Conservation (phyloP, 2,888 invertebrate species). For the Eledone cirrhosa region DNA sequence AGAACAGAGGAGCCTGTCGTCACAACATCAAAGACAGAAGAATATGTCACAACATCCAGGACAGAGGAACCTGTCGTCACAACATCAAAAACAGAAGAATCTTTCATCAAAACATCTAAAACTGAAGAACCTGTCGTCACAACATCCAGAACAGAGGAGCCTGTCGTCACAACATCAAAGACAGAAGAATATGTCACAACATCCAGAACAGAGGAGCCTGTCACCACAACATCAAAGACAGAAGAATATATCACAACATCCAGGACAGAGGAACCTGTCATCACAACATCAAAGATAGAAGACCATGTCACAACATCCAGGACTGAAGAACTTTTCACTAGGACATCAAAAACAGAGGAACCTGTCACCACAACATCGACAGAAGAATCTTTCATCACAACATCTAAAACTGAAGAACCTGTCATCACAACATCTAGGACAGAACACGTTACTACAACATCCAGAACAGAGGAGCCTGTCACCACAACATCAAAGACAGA, state of each 20-base stretch:
- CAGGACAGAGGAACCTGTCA: conserved; percentile 35
- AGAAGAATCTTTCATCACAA: not conserved
- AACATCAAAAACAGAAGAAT: conserved; percentile 1
- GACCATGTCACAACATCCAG: not conserved
- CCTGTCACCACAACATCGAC: no score
- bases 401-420: no score
- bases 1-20: no score
- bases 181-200: not conserved
- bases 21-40: not conserved
- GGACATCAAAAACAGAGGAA: no score
- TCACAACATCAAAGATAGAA: conserved; percentile 32
- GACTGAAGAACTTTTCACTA: no score
- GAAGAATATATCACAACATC: no score
- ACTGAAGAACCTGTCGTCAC: conserved; percentile 56
- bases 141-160: conserved; percentile 55
- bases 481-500: no score
- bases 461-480: no score
- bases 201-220: not conserved
- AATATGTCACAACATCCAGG: not conserved
- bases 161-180: not conserved
- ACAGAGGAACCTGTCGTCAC: conserved; percentile 9
- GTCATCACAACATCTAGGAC: no score
- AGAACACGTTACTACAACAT: no score
- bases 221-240: no score
- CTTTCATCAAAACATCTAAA: conserved; percentile 1